phyloP scores from a whole-genome alignment of 2,797 vertebrate genomes.

The Serranus cabrilla region DNA sequence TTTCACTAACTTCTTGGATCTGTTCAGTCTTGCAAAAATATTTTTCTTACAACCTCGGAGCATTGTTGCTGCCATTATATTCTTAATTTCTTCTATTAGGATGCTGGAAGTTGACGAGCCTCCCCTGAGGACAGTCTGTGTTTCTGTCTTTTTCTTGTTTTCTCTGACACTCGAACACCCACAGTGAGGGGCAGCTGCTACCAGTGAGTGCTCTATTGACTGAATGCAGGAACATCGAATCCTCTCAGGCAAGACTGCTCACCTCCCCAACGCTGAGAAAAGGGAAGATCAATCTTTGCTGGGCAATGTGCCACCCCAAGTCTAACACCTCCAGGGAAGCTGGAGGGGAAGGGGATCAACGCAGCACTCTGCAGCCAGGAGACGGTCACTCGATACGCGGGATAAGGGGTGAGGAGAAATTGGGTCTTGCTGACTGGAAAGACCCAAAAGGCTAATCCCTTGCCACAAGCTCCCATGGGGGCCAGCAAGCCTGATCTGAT shows the following conservation, averaged over 20 bases:
- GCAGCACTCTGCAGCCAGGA: constrained; percentile 30
- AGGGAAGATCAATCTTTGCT: constrained; percentile 44
- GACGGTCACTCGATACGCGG: constrained; percentile 39
- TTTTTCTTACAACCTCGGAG: not conserved
- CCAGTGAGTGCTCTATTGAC: constrained; percentile 33
- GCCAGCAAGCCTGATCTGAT: constrained; percentile 49
- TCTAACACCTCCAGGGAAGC: constrained; percentile 35
- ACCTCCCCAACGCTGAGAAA: not conserved
- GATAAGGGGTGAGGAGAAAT: constrained; percentile 34
- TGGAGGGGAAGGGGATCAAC: constrained; percentile 21
- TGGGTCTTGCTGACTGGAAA: constrained; percentile 45
- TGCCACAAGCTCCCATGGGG: not conserved
- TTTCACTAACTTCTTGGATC: not conserved
- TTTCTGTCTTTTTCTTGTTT: not conserved
- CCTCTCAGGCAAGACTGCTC: constrained; percentile 28
- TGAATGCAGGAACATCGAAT: constrained; percentile 30
- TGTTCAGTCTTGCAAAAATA: not conserved
- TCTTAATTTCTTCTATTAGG: not conserved
- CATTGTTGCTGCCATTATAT: not conserved
- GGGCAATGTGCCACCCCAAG: constrained; percentile 42
- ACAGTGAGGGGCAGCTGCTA: not conserved
- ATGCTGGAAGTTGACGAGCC: not conserved
- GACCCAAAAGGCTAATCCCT: constrained; percentile 51
- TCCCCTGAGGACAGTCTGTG: not conserved
- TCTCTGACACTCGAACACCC: constrained; percentile 11